Evolutionary conservation across 2,113 vertebrate species (phyloP).

Genomic region (Aphelocoma coerulescens): DNA sequence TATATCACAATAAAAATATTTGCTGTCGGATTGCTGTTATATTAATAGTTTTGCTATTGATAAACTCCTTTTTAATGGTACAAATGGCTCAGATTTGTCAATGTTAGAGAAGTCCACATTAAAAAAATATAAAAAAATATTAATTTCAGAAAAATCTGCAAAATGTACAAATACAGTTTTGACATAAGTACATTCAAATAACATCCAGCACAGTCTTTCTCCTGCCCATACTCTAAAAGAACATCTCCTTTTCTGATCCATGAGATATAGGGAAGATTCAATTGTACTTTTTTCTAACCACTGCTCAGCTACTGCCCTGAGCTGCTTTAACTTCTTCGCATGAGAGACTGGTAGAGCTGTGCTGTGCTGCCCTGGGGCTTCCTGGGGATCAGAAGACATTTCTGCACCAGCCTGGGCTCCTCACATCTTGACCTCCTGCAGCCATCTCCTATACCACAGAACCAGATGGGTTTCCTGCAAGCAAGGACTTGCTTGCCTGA

Average conservation of each 20-base stretch:
- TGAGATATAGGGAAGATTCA: background rate
- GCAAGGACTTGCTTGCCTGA: background rate
- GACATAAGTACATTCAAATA: background rate
- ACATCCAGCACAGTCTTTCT: background rate
- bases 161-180: background rate
- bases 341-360: background rate
- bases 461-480: background rate
- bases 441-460: background rate
- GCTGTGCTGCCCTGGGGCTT: background rate
- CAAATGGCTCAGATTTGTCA: background rate
- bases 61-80: background rate
- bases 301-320: background rate
- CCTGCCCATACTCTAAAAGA: background rate
- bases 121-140: background rate
- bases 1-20: background rate
- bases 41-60: background rate
- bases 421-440: background rate
- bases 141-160: background rate
- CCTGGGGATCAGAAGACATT: background rate
- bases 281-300: background rate
- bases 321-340: background rate
- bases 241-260: background rate
- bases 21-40: background rate
- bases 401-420: background rate
- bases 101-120: background rate